Percentiles rank a stretch among this genome's conserved stretches.
These are phyloP conservation scores for Myrmecophaga tridactyla DNA, from an alignment of 2,113 vertebrate genomes.

Conservation along the genomic window DNA sequence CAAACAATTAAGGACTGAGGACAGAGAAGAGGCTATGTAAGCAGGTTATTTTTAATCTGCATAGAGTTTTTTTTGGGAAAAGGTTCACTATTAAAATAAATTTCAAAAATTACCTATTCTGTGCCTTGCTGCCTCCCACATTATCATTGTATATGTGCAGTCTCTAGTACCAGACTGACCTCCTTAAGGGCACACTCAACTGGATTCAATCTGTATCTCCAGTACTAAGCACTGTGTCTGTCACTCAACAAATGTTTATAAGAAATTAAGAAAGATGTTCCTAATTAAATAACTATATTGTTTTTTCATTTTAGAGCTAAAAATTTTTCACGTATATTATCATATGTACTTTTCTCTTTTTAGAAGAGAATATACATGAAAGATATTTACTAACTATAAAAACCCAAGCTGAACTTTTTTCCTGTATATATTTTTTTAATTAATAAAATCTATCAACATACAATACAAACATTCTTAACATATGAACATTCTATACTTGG, in stretches of 20 bases:
- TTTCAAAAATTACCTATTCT: neutral
- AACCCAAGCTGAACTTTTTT: constrained; percentile 35
- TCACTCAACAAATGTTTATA: neutral
- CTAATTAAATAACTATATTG: constrained; percentile 8
- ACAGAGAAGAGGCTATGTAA: neutral
- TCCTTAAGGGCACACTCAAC: neutral
- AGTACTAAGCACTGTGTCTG: neutral
- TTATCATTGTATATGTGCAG: neutral
- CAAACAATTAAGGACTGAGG: neutral
- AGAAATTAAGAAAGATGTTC: neutral
- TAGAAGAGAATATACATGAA: no score
- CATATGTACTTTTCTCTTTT: no score
- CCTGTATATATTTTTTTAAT: no score
- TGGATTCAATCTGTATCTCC: neutral
- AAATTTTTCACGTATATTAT: constrained; percentile 1
- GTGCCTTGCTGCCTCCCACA: neutral
- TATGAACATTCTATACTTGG: no score
- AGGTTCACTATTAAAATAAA: constrained; percentile 15
- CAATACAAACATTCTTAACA: no score
- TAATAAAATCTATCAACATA: no score
- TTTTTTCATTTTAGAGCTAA: neutral
- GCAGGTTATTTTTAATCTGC: neutral
- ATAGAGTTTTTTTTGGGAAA: neutral
- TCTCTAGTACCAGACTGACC: neutral
- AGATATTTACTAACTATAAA: neutral